Evolutionary conservation across 2,113 vertebrate species (phyloP), one percentile per base, ranked within the genome.

Genomic region (Stictonetta naevosa): DNA sequence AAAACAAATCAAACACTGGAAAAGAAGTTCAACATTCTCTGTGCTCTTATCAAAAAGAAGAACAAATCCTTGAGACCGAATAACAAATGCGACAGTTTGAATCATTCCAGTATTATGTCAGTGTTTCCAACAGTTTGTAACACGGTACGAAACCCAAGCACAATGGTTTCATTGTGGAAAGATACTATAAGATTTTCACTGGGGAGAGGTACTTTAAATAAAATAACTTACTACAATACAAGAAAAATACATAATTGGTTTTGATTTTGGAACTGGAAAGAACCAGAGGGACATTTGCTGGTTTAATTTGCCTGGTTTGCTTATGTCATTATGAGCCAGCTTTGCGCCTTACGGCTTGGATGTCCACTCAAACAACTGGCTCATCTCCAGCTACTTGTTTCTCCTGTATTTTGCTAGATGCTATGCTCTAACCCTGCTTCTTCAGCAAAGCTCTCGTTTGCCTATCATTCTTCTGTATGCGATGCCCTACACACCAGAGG

Each of bases 111-210:
- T 17, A 62, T 23, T 56, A 46, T 21, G 48, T 72, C 64, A 84
- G n/a, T 25, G 34, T 40, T 95, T 86, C 82, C 69, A 84, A 46
- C 29, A 8, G 23, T 84, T 56, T 72, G 44, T 52, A 89, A 80
- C 22, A n/a, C 0, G 11, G 31, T 23, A 28, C 17, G 50, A 68
- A 58, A 76, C 67, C n/a, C 3, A 76, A 60, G 42, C 29, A 74
- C 52, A 62, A 7, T 1, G 10, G 38, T 66, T 79, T 60, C 26
- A 44, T 1, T 58, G 23, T 53, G 34, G 40, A 42, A 63, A 75
- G 26, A 68, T 7, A 58, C 48, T 50, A 25, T 13, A 50, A 50
- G 48, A 50, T 50, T 66, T 79, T 60, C 26, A 48, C 1, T 58
- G 21, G 48, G 34, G 40, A 46, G 59, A 75, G 26, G 66, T 6